These are phyloP conservation scores for Harpalus rufipes DNA, from an alignment of 2,888 invertebrate species.

Conservation along the genomic window DNA sequence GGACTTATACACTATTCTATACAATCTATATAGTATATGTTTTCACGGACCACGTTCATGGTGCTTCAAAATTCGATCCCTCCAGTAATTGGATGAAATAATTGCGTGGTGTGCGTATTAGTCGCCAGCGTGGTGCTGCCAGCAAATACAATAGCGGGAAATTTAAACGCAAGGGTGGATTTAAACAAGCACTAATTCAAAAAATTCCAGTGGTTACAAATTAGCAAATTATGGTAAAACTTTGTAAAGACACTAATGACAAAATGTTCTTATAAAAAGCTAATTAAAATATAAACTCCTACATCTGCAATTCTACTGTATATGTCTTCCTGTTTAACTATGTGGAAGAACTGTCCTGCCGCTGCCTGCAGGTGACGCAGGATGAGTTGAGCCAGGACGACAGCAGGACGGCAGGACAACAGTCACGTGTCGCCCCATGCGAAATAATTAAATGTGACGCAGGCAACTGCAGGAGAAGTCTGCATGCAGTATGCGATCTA, in stretches of 20 bases:
- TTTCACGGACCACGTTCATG: neutral
- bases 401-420: neutral
- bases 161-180: neutral
- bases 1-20: too few species aligned
- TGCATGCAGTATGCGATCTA: neutral
- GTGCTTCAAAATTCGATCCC: constrained; percentile 1
- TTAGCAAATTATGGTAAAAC: too few species aligned
- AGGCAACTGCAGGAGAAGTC: neutral
- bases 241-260: too few species aligned
- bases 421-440: neutral
- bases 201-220: too few species aligned
- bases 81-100: constrained; percentile 24
- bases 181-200: too few species aligned
- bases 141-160: neutral
- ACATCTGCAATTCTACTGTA: too few species aligned
- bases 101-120: neutral
- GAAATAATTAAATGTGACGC: neutral
- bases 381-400: neutral
- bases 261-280: too few species aligned
- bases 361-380: neutral
- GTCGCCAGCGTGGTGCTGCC: neutral
- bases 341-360: neutral
- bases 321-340: neutral
- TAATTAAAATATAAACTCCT: too few species aligned
- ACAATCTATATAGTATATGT: too few species aligned